Evolutionary conservation across 2,797 vertebrate genomes (phyloP).

Genomic region (Miichthys miiuy): DNA sequence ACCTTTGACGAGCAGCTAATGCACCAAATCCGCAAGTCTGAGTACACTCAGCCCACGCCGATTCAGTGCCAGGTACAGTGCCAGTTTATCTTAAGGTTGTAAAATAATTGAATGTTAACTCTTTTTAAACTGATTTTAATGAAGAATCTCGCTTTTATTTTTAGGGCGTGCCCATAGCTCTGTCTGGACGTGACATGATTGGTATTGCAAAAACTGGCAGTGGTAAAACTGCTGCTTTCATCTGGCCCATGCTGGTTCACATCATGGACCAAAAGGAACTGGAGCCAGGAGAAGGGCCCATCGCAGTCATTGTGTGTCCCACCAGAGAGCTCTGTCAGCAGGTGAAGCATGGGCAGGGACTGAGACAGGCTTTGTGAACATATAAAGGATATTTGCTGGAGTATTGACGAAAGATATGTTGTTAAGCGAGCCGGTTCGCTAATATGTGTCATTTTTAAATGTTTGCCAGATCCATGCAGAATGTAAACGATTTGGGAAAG

Average conservation of each 20-base stretch:
- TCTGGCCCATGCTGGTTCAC: slow-evolving; percentile 99
- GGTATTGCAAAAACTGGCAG: slow-evolving; percentile 99
- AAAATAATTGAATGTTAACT: not conserved
- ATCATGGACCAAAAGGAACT: slow-evolving; percentile 99
- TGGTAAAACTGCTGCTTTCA: slow-evolving; percentile 98
- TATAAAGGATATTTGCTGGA: not conserved
- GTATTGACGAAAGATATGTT: not conserved
- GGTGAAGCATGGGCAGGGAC: slow-evolving; percentile 74
- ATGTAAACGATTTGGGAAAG: slow-evolving; percentile 98
- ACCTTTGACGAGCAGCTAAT: slow-evolving; percentile 97
- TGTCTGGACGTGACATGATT: slow-evolving; percentile 98
- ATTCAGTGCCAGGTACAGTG: slow-evolving; percentile 96
- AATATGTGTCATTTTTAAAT: slow-evolving; percentile 15
- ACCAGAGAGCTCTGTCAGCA: slow-evolving; percentile 99
- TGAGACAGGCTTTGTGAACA: not conserved
- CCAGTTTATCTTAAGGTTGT: slow-evolving; percentile 2
- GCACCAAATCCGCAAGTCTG: slow-evolving; percentile 98
- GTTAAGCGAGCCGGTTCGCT: not conserved
- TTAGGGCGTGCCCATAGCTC: slow-evolving; percentile 96
- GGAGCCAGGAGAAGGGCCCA: slow-evolving; percentile 95
- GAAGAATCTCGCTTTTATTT: not conserved
- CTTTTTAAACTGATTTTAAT: not conserved
- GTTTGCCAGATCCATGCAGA: slow-evolving; percentile 92
- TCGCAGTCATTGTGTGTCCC: slow-evolving; percentile 95
- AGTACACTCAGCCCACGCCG: slow-evolving; percentile 97